A percentile compares a stretch with the other conserved stretches of the same genome.
phyloP scores from a whole-genome alignment of 2,113 vertebrate genomes.

The Tetraodon nigroviridis region DNA sequence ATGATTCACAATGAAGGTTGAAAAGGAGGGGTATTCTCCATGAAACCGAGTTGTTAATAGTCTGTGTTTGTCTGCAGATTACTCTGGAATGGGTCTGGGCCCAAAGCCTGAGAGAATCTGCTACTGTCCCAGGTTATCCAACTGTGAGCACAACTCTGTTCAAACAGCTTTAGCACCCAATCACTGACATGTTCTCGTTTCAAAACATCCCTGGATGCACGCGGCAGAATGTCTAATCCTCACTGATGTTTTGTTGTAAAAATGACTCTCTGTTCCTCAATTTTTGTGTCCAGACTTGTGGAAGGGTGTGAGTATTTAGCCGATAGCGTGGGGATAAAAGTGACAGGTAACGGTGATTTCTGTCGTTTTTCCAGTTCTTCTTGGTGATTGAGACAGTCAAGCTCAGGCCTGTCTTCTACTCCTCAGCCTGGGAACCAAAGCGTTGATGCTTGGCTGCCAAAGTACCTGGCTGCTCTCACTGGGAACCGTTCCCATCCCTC shows the following conservation, averaged over 20 bases:
- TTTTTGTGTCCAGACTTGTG: constrained; percentile 56
- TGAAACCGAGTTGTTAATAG: constrained; percentile 45
- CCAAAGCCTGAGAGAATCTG: constrained; percentile 41
- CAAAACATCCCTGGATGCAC: background rate
- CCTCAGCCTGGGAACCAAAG: constrained; percentile 72
- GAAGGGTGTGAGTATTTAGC: constrained; percentile 29
- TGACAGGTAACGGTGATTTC: constrained; percentile 75
- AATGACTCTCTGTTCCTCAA: constrained; percentile 9
- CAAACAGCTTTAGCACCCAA: constrained; percentile 20
- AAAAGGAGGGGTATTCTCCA: constrained; percentile 7
- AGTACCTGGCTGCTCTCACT: constrained; percentile 59
- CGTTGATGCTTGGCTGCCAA: constrained; percentile 49
- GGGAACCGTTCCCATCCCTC: constrained; percentile 70
- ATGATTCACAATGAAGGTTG: constrained; percentile 23
- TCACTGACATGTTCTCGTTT: constrained; percentile 5
- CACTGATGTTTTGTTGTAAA: constrained; percentile 14
- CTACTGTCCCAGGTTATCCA: constrained; percentile 45
- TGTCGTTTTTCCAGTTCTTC: constrained; percentile 73
- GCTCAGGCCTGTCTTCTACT: constrained; percentile 65
- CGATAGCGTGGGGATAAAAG: constrained; percentile 23
- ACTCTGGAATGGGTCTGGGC: constrained; percentile 33
- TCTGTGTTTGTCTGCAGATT: constrained; percentile 38
- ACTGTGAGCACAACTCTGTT: constrained; percentile 40
- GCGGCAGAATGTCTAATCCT: constrained; percentile 8
- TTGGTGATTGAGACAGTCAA: constrained; percentile 55